Conservation (phyloP, 2,797 vertebrate species). For the Pristis pectinata region DNA sequence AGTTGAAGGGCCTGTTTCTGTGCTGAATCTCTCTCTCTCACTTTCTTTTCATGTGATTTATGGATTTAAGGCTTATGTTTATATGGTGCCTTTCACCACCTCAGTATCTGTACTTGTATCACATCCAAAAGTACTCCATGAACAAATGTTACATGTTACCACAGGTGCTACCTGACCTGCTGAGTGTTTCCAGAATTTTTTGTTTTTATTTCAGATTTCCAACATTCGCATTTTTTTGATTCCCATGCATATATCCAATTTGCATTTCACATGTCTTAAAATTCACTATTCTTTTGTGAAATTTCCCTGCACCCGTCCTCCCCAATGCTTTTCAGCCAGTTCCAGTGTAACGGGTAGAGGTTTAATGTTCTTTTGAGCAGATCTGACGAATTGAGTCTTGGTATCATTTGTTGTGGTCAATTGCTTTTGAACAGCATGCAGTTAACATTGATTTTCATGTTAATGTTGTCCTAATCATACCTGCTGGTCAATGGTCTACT, state of each 20-base stretch:
- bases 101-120: not conserved
- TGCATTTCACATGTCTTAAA: not conserved
- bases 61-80: not conserved
- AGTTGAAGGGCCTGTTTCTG: no score
- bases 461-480: conserved; percentile 15
- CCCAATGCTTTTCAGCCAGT: not conserved
- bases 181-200: no score
- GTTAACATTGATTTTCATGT: conserved; percentile 23
- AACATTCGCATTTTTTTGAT: no score
- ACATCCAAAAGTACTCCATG: no score
- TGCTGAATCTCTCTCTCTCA: no score
- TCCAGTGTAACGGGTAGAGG: not conserved
- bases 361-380: not conserved
- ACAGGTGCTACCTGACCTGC: no score
- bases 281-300: not conserved
- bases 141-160: not conserved
- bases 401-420: not conserved
- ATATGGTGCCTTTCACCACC: not conserved
- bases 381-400: not conserved
- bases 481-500: not conserved
- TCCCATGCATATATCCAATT: not conserved
- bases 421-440: not conserved
- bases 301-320: not conserved
- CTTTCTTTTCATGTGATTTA: no score
- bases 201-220: no score